These are phyloP conservation scores for Ips typographus DNA, from an alignment of 1,140 invertebrate species.

Conservation along the genomic window DNA sequence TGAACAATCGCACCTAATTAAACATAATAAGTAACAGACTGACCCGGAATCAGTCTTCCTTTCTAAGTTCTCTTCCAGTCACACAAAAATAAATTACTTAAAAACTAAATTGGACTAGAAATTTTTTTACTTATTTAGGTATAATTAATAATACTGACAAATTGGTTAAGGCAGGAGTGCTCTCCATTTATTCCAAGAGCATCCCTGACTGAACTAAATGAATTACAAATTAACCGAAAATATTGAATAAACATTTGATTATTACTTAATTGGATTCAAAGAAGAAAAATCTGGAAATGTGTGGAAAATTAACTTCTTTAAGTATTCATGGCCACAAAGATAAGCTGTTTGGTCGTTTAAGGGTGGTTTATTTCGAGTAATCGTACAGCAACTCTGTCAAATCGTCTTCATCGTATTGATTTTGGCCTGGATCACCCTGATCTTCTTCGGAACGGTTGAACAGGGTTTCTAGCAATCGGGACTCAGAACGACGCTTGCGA, in stretches of 20 bases:
- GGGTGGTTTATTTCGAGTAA: conserved; percentile 8
- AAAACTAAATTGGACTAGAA: neutral
- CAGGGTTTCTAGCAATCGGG: conserved; percentile 36
- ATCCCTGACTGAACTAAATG: too few species aligned
- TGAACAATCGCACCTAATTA: too few species aligned
- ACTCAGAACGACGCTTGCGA: conserved; percentile 38
- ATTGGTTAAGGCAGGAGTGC: too few species aligned
- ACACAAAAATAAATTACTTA: conserved; percentile 7
- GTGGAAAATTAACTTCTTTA: neutral
- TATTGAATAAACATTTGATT: too few species aligned
- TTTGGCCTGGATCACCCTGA: conserved; percentile 33
- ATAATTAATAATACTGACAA: conserved; percentile 11
- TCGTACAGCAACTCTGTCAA: conserved; percentile 27
- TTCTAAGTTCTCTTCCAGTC: too few species aligned
- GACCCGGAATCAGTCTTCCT: too few species aligned
- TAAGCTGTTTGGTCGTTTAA: neutral
- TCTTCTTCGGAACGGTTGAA: conserved; percentile 44
- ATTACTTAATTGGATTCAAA: too few species aligned
- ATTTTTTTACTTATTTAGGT: neutral
- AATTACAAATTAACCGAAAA: too few species aligned
- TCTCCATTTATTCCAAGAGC: too few species aligned
- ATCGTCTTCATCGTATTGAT: conserved; percentile 10
- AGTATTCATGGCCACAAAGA: conserved; percentile 2
- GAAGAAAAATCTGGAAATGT: too few species aligned
- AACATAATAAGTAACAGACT: too few species aligned